These are phyloP conservation scores for Daboia siamensis DNA, from an alignment of 2,113 vertebrate genomes.

Conservation along the genomic window DNA sequence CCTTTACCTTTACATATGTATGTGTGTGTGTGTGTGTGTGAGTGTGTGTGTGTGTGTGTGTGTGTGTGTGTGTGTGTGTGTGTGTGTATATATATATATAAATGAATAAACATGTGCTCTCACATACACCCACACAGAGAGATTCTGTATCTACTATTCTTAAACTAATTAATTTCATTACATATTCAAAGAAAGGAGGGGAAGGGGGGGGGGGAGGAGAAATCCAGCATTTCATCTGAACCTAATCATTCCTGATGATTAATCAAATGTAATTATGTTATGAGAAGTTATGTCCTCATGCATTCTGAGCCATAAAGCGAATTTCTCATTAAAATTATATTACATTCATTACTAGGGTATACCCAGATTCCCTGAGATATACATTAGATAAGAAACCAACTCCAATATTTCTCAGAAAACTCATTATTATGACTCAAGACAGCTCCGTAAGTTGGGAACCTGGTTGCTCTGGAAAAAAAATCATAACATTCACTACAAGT, in stretches of 20 bases:
- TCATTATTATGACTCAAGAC: constrained; percentile 52
- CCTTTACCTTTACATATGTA: too few species aligned
- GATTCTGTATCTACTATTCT: constrained; percentile 42
- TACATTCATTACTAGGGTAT: constrained; percentile 62
- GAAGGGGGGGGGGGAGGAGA: constrained; percentile 17
- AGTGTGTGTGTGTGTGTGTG: too few species aligned
- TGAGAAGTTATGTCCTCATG: constrained; percentile 63
- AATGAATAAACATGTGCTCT: too few species aligned
- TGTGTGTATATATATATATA: too few species aligned
- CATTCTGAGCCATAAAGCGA: constrained; percentile 65
- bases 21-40: too few species aligned
- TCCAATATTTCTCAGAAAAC: constrained; percentile 48
- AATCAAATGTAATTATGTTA: constrained; percentile 69
- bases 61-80: too few species aligned
- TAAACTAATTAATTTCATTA: constrained; percentile 64
- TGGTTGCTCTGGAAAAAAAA: constrained; percentile 18
- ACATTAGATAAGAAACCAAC: constrained; percentile 60
- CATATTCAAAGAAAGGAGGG: constrained; percentile 12
- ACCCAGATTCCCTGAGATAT: constrained; percentile 66
- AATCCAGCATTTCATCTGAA: constrained; percentile 62
- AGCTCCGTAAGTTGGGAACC: not conserved
- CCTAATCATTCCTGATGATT: constrained; percentile 68
- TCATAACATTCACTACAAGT: not conserved
- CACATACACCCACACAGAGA: not conserved
- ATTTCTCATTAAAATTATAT: constrained; percentile 68